Conservation (phyloP, 2,888 invertebrate species). For the Pammene aurita region DNA sequence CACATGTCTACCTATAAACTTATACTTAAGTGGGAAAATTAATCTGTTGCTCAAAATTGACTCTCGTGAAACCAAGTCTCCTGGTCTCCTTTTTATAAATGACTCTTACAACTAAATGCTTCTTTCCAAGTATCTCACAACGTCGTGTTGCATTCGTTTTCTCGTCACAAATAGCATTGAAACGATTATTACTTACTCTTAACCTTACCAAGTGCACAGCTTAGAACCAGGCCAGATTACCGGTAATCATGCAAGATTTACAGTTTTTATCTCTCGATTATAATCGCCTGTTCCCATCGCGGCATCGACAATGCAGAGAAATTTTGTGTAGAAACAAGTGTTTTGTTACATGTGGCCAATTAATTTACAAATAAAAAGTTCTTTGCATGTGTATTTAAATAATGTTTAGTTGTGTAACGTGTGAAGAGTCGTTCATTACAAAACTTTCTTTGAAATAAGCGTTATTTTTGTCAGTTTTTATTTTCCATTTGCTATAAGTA, state of each 20-base stretch:
- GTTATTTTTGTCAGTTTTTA: neutral
- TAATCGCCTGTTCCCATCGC: slow-evolving; percentile 32
- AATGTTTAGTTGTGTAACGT: slow-evolving; percentile 27
- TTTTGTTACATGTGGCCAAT: slow-evolving; percentile 31
- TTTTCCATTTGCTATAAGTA: neutral
- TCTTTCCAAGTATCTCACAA: neutral
- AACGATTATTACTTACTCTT: neutral
- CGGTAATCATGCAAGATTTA: slow-evolving; percentile 28
- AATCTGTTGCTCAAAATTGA: too few species aligned
- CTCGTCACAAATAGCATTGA: too few species aligned
- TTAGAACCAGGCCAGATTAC: slow-evolving; percentile 15
- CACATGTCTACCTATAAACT: too few species aligned
- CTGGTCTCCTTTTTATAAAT: too few species aligned
- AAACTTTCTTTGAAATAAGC: slow-evolving; percentile 6
- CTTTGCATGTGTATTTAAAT: slow-evolving; percentile 19
- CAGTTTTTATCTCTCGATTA: slow-evolving; percentile 20
- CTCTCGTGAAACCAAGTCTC: too few species aligned
- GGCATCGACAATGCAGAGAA: slow-evolving; percentile 34
- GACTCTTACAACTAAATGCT: neutral
- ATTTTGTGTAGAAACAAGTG: slow-evolving; percentile 16
- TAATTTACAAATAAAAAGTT: slow-evolving; percentile 31
- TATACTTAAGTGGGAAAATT: too few species aligned
- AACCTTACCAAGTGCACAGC: neutral
- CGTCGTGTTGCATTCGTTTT: neutral
- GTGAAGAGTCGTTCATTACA: slow-evolving; percentile 13